These are phyloP conservation scores for Mareca strepera DNA, from an alignment of 2,797 vertebrate species.

Conservation along the genomic window DNA sequence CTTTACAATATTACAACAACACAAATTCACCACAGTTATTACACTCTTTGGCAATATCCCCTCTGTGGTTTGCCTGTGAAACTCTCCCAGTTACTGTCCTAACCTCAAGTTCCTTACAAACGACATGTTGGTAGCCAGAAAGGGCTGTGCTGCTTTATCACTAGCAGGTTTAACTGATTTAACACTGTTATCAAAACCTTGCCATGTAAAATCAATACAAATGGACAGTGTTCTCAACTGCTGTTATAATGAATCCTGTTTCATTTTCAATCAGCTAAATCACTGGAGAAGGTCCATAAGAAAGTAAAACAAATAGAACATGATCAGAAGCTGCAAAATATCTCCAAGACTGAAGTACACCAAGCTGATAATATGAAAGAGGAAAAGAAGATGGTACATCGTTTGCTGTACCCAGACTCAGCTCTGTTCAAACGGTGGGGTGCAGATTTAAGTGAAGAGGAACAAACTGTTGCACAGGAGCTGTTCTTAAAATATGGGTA, in stretches of 20 bases:
- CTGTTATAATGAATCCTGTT: background rate
- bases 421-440: slow-evolving; percentile 39
- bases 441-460: slow-evolving; percentile 1
- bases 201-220: too few relatives aligned
- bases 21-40: background rate
- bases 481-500: slow-evolving; percentile 57
- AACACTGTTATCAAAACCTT: too few relatives aligned
- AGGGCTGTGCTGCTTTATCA: background rate
- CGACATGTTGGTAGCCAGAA: background rate
- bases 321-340: background rate
- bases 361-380: background rate
- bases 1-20: background rate
- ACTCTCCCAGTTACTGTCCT: background rate
- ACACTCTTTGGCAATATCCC: background rate
- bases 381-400: background rate
- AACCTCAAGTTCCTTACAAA: background rate
- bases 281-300: background rate
- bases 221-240: background rate
- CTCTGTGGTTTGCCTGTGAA: background rate
- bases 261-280: slow-evolving; percentile 14
- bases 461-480: slow-evolving; percentile 39
- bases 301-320: background rate
- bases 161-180: too few relatives aligned
- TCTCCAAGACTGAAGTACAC: background rate
- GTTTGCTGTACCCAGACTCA: slow-evolving; percentile 22